These are phyloP conservation scores for Dasyurus viverrinus DNA, from an alignment of 2,113 vertebrate species.

Conservation along the genomic window DNA sequence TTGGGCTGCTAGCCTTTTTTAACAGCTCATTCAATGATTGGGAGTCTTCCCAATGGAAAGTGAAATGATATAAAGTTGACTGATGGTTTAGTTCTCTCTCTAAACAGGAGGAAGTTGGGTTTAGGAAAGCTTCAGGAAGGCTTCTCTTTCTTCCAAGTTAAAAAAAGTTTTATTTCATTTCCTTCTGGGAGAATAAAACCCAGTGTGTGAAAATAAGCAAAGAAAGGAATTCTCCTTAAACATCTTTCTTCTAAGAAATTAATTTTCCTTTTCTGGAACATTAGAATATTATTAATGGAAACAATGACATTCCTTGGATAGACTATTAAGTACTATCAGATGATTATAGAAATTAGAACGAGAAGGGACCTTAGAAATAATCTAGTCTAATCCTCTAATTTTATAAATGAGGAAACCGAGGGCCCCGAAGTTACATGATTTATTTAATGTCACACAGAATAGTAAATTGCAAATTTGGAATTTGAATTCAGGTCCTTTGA, in stretches of 20 bases:
- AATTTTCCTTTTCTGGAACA: constrained; percentile 60
- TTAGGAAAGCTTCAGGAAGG: not conserved
- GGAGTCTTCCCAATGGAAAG: not conserved
- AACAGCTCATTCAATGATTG: constrained; percentile 1
- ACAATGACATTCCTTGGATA: not conserved
- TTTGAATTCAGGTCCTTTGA: not conserved
- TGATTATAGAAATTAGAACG: not conserved
- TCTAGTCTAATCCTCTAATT: not conserved
- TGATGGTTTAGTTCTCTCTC: not conserved
- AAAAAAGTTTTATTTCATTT: not conserved
- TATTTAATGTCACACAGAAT: not conserved
- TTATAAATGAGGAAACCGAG: not conserved
- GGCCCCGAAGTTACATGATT: not conserved
- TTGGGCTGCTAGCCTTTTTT: constrained; percentile 5
- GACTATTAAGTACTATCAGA: not conserved
- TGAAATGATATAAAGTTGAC: constrained; percentile 5
- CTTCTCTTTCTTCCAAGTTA: not conserved
- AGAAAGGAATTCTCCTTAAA: constrained; percentile 47
- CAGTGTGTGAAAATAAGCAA: constrained; percentile 43
- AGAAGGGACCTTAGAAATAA: not conserved
- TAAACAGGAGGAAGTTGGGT: not conserved
- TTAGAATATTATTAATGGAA: constrained; percentile 42
- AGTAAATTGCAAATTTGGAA: not conserved
- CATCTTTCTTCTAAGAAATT: not conserved
- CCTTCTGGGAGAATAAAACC: not conserved